Evolutionary conservation across 1,140 invertebrate species (phyloP).

Genomic region (Brachionus rubens): DNA sequence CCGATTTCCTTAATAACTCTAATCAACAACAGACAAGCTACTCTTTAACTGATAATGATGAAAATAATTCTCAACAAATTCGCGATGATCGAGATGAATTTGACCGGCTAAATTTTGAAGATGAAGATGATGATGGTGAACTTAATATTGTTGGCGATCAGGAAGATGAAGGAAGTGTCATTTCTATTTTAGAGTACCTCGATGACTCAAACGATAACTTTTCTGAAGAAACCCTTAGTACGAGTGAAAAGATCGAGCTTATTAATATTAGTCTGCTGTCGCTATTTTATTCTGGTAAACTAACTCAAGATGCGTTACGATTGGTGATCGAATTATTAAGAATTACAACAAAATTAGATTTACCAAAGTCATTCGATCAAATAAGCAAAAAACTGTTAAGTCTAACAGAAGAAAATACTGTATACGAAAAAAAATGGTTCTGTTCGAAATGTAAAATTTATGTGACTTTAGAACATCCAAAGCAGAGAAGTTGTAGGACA

Average conservation of each 20-base stretch:
- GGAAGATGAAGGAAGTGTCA: background rate
- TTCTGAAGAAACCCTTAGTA: no score
- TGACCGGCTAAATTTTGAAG: no score
- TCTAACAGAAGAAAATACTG: background rate
- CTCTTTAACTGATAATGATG: background rate
- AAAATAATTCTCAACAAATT: background rate
- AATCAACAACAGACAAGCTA: slow-evolving; percentile 3
- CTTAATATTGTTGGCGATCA: no score
- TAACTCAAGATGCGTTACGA: background rate
- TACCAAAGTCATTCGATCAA: background rate
- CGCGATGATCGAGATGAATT: no score
- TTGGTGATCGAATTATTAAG: background rate
- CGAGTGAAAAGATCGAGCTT: background rate
- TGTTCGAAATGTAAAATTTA: background rate
- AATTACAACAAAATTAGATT: background rate
- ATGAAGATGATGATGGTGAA: no score
- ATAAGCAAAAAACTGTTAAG: background rate
- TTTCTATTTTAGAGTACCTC: background rate
- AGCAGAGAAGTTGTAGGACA: no score
- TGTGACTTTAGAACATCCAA: background rate
- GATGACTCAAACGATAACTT: background rate
- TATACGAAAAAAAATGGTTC: background rate
- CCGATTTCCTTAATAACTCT: background rate
- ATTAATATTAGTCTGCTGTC: slow-evolving; percentile 2
- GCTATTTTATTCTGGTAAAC: background rate